A percentile compares a stretch with the other conserved stretches of the same genome.
Evolutionary conservation across 2,888 invertebrate species (phyloP).

Genomic region (Himalopsyche japonica): DNA sequence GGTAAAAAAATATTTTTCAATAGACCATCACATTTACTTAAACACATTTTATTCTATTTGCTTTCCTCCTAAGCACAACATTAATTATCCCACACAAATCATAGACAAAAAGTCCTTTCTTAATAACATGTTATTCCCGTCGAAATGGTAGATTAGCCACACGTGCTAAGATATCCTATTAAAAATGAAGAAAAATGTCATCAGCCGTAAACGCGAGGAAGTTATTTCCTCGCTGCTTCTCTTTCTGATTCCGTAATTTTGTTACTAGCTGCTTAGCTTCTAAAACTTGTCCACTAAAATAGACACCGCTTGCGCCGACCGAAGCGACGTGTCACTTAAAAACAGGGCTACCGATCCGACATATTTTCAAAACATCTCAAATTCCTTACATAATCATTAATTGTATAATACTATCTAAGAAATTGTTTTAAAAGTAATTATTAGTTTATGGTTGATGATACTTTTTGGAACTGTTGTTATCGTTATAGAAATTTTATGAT

Average conservation of each 20-base stretch:
- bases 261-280: background rate
- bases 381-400: no score
- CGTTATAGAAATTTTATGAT: no score
- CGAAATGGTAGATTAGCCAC: background rate
- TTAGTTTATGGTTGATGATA: no score
- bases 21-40: no score
- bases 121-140: background rate
- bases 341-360: background rate
- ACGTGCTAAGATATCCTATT: background rate
- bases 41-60: background rate
- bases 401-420: no score
- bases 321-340: conserved; percentile 28
- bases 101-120: background rate
- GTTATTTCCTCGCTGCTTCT: conserved; percentile 15
- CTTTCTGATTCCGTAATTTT: conserved; percentile 7
- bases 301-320: conserved; percentile 2
- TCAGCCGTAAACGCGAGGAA: background rate
- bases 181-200: background rate
- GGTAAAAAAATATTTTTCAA: no score
- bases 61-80: background rate
- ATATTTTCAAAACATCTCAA: no score
- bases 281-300: conserved; percentile 6
- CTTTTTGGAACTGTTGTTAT: no score
- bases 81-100: background rate
- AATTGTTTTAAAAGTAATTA: no score